Base-by-base conservation (phyloP, 2,797 vertebrate species). In the Amblyraja radiata region DNA sequence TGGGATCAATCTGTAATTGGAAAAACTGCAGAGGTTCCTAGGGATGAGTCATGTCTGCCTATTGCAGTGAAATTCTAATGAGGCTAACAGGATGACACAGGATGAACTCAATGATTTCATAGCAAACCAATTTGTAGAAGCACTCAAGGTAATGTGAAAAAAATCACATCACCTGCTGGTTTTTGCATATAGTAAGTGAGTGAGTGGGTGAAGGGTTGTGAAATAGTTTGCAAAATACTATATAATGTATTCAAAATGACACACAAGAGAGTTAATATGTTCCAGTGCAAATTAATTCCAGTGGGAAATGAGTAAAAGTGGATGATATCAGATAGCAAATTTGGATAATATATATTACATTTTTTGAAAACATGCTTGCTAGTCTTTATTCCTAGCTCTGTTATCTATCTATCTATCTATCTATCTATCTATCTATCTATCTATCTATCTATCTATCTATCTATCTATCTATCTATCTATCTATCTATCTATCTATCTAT, bases 21-120 rank as follows among this genome's bases (percentile, higher is more conserved):
- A 74, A 91, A 91, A 91, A 74, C 68, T 91, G 90, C 68, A 91
- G 23, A 91, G 39, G 39, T n/a, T 76, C 39, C 71, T 54, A 6
- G 36, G 68, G 39, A 73, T 92, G 90, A 92, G 90, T 92, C 90
- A 76, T 76, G 71, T 76, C 71, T 92, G 71, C 46, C 39, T 92
- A 54, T 11, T 28, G 71, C 71, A 76, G 11, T 74, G 32, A 25
- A 23, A 11, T 25, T 84, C 81, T 63, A 58, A 84, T 61, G 58
- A 84, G n/a, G 18, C 58, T 11, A 28, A 58, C 25, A 79, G 23
- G 46, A 61, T 54, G 23, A 54, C 39, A 25, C 23, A 28, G 81
- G 0, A 8, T 90, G 36, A 74, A 36, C 25, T 92, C 71, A 76
- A 25, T 46, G 68, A 91, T 91, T 25, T 91, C 68, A 74, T 23